Conservation (phyloP, 2,113 vertebrate genomes). For the Lontra canadensis region DNA sequence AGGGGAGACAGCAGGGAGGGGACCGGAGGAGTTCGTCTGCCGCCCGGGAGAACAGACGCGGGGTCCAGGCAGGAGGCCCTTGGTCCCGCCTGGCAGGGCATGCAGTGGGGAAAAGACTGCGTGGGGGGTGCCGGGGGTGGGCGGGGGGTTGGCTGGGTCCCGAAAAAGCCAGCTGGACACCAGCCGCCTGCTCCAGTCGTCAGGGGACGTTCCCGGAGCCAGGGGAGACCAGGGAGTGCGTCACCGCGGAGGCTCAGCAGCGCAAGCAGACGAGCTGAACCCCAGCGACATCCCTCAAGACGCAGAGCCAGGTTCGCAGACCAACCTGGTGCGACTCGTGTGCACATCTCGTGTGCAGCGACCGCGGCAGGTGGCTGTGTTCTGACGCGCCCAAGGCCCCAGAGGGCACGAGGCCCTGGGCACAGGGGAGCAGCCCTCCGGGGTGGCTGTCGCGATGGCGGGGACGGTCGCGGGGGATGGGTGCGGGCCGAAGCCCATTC, state of each 20-base stretch:
- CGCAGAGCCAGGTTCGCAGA: neutral
- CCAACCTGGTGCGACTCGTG: accelerated
- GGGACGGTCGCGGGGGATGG: accelerated
- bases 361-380: neutral
- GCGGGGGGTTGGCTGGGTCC: neutral
- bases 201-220: neutral
- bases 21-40: neutral
- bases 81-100: accelerated
- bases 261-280: too few species aligned
- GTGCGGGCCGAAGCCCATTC: neutral
- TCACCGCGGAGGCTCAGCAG: accelerated
- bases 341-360: accelerated
- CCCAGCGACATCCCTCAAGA: neutral
- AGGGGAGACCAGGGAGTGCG: too few species aligned
- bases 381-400: accelerated
- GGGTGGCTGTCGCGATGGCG: neutral
- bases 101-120: neutral
- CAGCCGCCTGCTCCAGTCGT: neutral
- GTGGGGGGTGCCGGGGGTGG: too few species aligned
- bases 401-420: neutral
- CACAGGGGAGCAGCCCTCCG: neutral
- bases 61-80: neutral
- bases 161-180: neutral
- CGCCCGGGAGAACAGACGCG: neutral
- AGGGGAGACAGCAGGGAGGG: accelerated